phyloP scores from a whole-genome alignment of 2,797 vertebrate species.

The Trematomus bernacchii region DNA sequence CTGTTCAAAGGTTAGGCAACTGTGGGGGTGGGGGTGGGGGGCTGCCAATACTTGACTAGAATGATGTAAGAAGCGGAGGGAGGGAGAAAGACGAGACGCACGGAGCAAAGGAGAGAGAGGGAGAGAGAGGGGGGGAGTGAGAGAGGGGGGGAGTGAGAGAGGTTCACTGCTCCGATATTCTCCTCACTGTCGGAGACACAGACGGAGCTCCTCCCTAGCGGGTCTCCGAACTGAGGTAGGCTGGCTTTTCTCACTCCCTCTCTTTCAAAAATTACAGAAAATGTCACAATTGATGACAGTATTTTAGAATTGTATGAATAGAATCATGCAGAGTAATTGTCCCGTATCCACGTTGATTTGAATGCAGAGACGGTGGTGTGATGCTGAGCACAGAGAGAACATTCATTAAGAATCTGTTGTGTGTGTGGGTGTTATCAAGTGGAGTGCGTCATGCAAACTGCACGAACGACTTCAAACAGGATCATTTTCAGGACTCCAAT shows the following conservation, averaged over 20 bases:
- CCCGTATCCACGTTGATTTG: no score
- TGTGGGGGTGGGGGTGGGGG: not conserved
- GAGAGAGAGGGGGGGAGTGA: constrained; percentile 2
- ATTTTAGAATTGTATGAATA: not conserved
- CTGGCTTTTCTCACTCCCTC: constrained; percentile 42
- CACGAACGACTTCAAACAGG: not conserved
- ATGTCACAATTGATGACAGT: not conserved
- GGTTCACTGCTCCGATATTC: constrained; percentile 70
- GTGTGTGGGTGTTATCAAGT: constrained; percentile 29
- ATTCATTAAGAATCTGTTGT: not conserved
- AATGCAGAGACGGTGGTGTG: not conserved
- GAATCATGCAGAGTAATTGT: not conserved
- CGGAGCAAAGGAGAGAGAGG: not conserved
- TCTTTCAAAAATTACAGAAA: not conserved
- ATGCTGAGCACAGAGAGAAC: not conserved
- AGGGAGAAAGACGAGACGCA: constrained; percentile 54
- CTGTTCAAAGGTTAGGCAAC: no score
- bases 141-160: constrained; percentile 28
- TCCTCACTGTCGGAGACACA: constrained; percentile 78
- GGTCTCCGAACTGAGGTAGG: constrained; percentile 72
- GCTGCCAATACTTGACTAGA: constrained; percentile 75
- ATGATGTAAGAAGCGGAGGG: constrained; percentile 82
- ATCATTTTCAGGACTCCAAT: not conserved
- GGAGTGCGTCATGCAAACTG: constrained; percentile 32
- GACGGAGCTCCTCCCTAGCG: constrained; percentile 69